phyloP scores from a whole-genome alignment of 2,113 vertebrate genomes.

The Phylloscopus trochilus region DNA sequence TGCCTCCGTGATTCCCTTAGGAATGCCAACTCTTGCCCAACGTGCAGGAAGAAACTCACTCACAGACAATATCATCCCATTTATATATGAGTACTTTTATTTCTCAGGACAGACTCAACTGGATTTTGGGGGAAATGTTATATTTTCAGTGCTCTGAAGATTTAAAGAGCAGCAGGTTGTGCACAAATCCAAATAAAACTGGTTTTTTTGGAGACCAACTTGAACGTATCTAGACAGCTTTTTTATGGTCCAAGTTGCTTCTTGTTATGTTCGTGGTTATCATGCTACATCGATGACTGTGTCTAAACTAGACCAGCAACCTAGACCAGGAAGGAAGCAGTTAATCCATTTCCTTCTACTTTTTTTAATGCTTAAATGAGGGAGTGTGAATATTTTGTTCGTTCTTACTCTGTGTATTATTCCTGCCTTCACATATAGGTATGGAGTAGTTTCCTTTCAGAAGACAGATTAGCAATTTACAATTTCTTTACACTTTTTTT shows the following conservation, averaged over 20 bases:
- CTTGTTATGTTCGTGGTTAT: conserved; percentile 10
- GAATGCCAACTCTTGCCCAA: conserved; percentile 87
- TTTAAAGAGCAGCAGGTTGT: conserved; percentile 46
- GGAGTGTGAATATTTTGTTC: background rate
- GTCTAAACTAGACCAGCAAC: conserved; percentile 1
- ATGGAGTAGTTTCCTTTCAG: background rate
- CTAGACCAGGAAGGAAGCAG: background rate
- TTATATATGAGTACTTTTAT: conserved; percentile 81
- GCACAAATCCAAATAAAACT: conserved; percentile 25
- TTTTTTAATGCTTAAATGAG: conserved; percentile 1
- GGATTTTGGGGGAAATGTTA: conserved; percentile 21
- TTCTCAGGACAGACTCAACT: conserved; percentile 50
- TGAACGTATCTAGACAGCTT: conserved; percentile 24
- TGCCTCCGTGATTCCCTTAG: conserved; percentile 89
- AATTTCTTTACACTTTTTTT: background rate
- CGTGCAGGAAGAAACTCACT: conserved; percentile 91
- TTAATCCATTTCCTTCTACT: conserved; percentile 7
- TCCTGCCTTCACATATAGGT: background rate
- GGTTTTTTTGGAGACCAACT: background rate
- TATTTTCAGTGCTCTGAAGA: conserved; percentile 25
- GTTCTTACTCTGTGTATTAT: background rate
- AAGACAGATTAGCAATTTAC: background rate
- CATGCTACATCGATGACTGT: background rate
- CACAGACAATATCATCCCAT: conserved; percentile 93
- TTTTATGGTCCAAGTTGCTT: conserved; percentile 26